Conservation (phyloP, 2,113 vertebrate species). For the Saccopteryx leptura region DNA sequence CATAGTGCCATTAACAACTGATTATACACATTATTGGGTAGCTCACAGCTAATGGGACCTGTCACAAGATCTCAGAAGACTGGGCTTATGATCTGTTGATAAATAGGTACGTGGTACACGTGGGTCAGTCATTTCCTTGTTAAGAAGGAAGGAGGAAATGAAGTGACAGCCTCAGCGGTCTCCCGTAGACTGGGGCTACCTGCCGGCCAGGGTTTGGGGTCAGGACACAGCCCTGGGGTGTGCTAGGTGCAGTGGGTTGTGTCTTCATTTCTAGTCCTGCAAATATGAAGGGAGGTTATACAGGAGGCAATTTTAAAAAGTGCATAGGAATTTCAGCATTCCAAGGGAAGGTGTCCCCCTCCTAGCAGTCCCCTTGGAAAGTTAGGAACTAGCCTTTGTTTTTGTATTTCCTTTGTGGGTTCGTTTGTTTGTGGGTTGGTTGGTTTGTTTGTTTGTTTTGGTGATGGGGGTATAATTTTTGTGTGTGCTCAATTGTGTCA, state of each 20-base stretch:
- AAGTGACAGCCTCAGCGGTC: conserved; percentile 63
- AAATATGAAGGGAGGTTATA: not conserved
- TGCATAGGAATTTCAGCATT: not conserved
- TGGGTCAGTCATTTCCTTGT: conserved; percentile 85
- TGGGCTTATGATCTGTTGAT: conserved; percentile 83
- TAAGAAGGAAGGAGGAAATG: conserved; percentile 72
- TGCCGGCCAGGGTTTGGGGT: not conserved
- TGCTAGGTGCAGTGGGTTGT: not conserved
- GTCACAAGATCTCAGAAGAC: conserved; percentile 84
- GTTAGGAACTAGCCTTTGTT: not conserved
- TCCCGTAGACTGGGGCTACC: not conserved
- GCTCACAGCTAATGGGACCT: conserved; percentile 84
- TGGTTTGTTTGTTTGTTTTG: not conserved
- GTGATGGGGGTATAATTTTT: not conserved
- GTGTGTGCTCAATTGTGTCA: not conserved
- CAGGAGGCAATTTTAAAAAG: not conserved
- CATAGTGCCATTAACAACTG: conserved; percentile 83
- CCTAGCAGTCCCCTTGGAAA: not conserved
- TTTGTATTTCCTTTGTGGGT: not conserved
- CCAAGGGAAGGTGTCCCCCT: not conserved
- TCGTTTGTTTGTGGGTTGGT: too few relatives aligned
- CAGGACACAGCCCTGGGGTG: not conserved
- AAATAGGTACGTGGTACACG: conserved; percentile 78
- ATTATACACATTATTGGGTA: conserved; percentile 84
- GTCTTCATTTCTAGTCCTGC: not conserved